phyloP scores from a whole-genome alignment of 2,888 invertebrate genomes.

The Apodemia duryi region DNA sequence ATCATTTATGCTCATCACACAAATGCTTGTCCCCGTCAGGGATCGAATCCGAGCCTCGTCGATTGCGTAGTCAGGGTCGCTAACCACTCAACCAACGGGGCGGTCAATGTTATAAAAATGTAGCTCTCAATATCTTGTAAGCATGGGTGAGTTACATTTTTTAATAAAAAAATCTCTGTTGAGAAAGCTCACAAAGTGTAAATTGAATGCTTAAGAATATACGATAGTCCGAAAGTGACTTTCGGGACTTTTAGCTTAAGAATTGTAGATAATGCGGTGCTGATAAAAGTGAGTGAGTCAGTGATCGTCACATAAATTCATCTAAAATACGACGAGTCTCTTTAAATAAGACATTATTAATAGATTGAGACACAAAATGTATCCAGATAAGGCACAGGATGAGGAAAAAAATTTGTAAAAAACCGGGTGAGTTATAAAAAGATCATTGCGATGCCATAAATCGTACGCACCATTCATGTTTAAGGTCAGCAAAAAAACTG shows the following conservation, averaged over 20 bases:
- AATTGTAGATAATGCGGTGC: background rate
- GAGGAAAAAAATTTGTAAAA: slow-evolving; percentile 46
- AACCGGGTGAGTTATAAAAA: slow-evolving; percentile 65
- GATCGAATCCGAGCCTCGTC: too few relatives aligned
- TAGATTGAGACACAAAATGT: slow-evolving; percentile 76
- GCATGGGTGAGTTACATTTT: too few relatives aligned
- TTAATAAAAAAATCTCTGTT: too few relatives aligned
- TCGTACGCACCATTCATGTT: slow-evolving; percentile 74
- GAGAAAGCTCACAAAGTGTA: too few relatives aligned
- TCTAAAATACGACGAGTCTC: slow-evolving; percentile 48
- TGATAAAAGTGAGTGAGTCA: background rate
- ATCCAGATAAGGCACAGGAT: slow-evolving; percentile 56
- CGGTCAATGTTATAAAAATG: too few relatives aligned
- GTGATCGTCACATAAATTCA: slow-evolving; percentile 31
- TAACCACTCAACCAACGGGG: too few relatives aligned
- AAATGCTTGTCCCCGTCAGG: too few relatives aligned
- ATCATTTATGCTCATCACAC: too few relatives aligned
- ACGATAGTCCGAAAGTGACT: background rate
- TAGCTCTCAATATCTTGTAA: too few relatives aligned
- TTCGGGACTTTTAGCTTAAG: slow-evolving; percentile 7
- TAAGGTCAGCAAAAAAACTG: slow-evolving; percentile 58
- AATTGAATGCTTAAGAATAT: too few relatives aligned
- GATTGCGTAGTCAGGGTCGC: too few relatives aligned
- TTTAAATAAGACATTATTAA: slow-evolving; percentile 74
- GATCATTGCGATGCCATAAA: slow-evolving; percentile 75